Percentiles rank a stretch among this genome's conserved stretches.
Evolutionary conservation across 2,797 vertebrate genomes (phyloP).

Genomic region (Pogoniulus pusillus): DNA sequence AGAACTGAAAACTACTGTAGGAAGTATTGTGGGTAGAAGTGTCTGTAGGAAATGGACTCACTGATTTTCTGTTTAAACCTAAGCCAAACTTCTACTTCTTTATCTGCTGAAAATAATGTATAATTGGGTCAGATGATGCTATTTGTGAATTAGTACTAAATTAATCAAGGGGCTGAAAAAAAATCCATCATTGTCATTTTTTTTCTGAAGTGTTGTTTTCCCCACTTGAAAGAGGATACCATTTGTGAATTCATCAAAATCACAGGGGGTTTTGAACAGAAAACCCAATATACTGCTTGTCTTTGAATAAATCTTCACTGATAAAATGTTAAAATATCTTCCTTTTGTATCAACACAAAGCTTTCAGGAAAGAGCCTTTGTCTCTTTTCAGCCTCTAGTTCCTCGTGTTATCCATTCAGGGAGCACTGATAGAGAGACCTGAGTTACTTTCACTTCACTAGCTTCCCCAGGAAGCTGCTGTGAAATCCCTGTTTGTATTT

Average conservation of each 20-base stretch:
- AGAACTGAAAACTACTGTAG: not conserved
- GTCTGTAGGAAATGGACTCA: not conserved
- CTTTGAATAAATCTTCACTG: not conserved
- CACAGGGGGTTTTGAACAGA: not conserved
- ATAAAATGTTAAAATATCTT: not conserved
- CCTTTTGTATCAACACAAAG: not conserved
- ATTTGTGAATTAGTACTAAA: not conserved
- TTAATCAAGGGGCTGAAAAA: not conserved
- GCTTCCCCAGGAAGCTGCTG: not conserved
- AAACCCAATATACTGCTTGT: not conserved
- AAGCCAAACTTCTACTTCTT: not conserved
- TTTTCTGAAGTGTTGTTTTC: not conserved
- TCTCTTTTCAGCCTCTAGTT: not conserved
- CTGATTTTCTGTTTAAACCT: not conserved
- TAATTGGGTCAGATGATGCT: not conserved
- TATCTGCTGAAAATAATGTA: not conserved
- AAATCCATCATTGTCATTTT: not conserved
- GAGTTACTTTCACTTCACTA: not conserved
- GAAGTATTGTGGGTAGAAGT: not conserved
- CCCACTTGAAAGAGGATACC: not conserved
- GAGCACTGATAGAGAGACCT: not conserved
- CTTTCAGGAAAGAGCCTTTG: not conserved
- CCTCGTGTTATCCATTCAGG: not conserved
- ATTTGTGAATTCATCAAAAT: not conserved
- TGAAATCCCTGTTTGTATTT: not conserved